Percentiles rank a stretch among this genome's conserved stretches.
Conservation (phyloP, 2,888 invertebrate genomes). For the Drosophila merina region DNA sequence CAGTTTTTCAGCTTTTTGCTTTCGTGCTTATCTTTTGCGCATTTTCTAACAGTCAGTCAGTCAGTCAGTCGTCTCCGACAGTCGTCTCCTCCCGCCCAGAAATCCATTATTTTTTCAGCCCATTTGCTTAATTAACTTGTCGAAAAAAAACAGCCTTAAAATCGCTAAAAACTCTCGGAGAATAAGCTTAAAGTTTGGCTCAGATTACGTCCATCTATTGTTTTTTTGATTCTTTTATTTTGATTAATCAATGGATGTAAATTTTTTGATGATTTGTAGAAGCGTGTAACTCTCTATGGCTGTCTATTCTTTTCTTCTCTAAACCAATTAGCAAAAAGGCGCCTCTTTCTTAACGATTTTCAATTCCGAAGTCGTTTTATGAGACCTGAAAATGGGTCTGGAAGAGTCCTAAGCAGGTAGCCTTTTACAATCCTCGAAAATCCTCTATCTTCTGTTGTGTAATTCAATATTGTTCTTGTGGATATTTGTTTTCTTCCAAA, state of each 20-base stretch:
- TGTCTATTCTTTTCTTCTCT: neutral
- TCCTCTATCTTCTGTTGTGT: slow-evolving; percentile 48
- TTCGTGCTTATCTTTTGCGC: slow-evolving; percentile 41
- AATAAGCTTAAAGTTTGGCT: slow-evolving; percentile 25
- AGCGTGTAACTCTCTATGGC: slow-evolving; percentile 9
- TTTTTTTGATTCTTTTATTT: slow-evolving; percentile 7
- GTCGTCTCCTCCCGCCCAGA: slow-evolving; percentile 10
- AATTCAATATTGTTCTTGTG: slow-evolving; percentile 68
- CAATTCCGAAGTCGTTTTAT: slow-evolving; percentile 35
- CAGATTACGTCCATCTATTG: slow-evolving; percentile 18
- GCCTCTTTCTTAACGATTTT: slow-evolving; percentile 28
- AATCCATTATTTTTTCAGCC: slow-evolving; percentile 41
- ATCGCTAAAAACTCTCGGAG: slow-evolving; percentile 40
- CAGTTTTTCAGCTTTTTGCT: slow-evolving; percentile 58
- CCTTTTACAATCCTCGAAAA: slow-evolving; percentile 12
- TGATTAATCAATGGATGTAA: slow-evolving; percentile 17
- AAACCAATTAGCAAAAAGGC: slow-evolving; percentile 41
- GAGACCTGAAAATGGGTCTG: slow-evolving; percentile 6
- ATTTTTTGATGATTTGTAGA: neutral
- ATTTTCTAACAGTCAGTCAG: slow-evolving; percentile 40
- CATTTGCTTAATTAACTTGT: slow-evolving; percentile 71
- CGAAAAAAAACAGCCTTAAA: slow-evolving; percentile 38
- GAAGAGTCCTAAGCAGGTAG: slow-evolving; percentile 32
- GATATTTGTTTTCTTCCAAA: slow-evolving; percentile 42
- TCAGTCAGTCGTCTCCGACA: slow-evolving; percentile 2